Conservation (phyloP, 2,113 vertebrate genomes). For the Sterna hirundo region DNA sequence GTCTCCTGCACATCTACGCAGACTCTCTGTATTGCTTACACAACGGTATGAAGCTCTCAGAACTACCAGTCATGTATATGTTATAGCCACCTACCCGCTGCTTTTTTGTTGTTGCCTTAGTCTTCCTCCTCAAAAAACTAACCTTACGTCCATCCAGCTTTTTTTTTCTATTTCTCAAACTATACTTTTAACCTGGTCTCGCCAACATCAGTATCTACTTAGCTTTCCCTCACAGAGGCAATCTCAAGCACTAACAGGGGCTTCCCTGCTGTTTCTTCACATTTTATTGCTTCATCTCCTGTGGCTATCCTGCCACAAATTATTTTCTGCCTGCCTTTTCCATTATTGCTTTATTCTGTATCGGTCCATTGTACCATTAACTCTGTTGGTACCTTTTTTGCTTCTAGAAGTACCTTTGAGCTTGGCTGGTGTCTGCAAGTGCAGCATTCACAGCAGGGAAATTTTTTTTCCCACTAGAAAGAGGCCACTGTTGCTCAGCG, state of each 20-base stretch:
- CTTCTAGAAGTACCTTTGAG: not conserved
- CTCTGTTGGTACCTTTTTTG: not conserved
- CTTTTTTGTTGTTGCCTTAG: not conserved
- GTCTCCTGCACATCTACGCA: not conserved
- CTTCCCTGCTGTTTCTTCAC: not conserved
- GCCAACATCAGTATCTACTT: not conserved
- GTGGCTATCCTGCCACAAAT: not conserved
- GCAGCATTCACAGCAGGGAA: not conserved
- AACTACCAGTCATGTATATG: not conserved
- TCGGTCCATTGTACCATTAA: not conserved
- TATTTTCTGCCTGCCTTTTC: conserved; percentile 21
- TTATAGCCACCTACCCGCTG: not conserved
- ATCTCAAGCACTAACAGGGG: not conserved
- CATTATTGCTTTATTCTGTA: not conserved
- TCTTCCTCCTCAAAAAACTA: not conserved
- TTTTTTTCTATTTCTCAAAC: not conserved
- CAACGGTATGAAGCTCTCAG: not conserved
- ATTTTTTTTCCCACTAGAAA: not conserved
- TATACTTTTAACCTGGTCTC: not conserved
- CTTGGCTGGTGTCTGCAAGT: not conserved
- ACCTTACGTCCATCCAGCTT: not conserved
- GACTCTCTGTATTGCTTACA: not conserved
- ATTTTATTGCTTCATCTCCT: not conserved
- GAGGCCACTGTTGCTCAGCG: not conserved
- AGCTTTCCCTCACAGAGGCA: not conserved